Base-by-base conservation (phyloP, 1,140 invertebrate genomes). In the Tetragnatha versicolor region DNA sequence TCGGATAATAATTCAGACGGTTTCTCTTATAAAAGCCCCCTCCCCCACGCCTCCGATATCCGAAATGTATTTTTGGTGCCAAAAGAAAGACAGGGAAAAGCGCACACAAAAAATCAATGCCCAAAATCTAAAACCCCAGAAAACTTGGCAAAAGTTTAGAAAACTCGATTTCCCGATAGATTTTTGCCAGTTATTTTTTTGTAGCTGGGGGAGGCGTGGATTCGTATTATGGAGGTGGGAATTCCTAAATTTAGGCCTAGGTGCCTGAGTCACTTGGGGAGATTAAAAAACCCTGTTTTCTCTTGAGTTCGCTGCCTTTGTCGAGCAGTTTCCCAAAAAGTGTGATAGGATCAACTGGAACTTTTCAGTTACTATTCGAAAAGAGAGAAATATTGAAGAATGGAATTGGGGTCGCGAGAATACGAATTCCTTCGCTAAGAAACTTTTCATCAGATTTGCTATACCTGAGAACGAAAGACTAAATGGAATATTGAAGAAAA, bases 91-190 rank as follows among this genome's bases (percentile, higher is more conserved):
- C 35, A 31, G 7, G 29, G 39, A 17, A 42, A 7, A 42, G 39
- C 7, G 39, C 27, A 58, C 37, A 63, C 14, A 22, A 39, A 42
- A 60, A 42, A 63, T 63, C 60, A 27, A 63, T 63, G 42, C 22
- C 60, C 60, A 63, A 63, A 63, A 63, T 63, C 60, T 31, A 14
- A 27, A 39, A 63, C 25, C 60, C 37, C 35, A 31, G 31, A 58
- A 58, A 58, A 58, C 55, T 58, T 58, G 55, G 29, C 55, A 58
- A 58, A 58, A 58, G 60, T 63, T 63, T 63, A 25, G 27, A 42
- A 42, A 63, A 63, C 60, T 63, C 60, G 60, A 63, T 63, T 63
- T 63, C 25, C 60, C 60, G 35, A 63, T 63, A 63, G 33, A 39
- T 63, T 39, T 33, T 58, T 58, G 17, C 17, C 17, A 33, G 5